Base-by-base conservation (phyloP, 2,888 invertebrate species). In the Cataglyphis rosenhaueri region DNA sequence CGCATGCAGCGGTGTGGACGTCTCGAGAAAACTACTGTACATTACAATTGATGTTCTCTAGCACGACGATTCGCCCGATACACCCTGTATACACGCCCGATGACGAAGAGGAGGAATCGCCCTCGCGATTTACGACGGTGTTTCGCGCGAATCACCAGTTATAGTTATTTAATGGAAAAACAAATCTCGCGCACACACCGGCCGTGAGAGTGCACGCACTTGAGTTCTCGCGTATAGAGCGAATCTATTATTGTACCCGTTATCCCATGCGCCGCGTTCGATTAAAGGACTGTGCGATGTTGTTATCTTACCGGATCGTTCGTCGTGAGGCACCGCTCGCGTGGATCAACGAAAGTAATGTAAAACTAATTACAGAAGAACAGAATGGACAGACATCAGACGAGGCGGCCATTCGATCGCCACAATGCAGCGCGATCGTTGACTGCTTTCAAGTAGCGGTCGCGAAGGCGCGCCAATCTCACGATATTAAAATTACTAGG, bases 341-440 rank as follows among this genome's bases (percentile, higher is more conserved):
- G 85, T 85, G 86, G 84, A 86, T 88, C 88, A 87, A 88, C 87
- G 88, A 89, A 89, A 29, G 29, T 88, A 90, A 92, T 86, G 92
- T 90, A 93, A 93, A 92, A 92, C 89, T 92, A 92, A 92, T 92
- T 91, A 89, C 87, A 89, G 90, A 90, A 91, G 92, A 93, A 92
- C 90, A 92, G 91, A 92, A 91, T 90, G 90, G 90, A 91, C 92
- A 91, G 90, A 91, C 92, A 92, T 91, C 91, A 88, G 91, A 92
- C 88, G 91, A 90, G 86, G 90, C 91, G 88, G 90, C 91, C 90
- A 90, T 90, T 90, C 91, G 85, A 90, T 90, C 90, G 89, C 91
- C 91, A 92, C 91, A 91, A 91, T 91, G 85, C 90, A 90, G 86
- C 74, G 78, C 78, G 74, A 79, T 79, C 78, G 74, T 79, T 87